Base-by-base conservation (phyloP, 2,888 invertebrate genomes). In the Oasisia sp. region DNA sequence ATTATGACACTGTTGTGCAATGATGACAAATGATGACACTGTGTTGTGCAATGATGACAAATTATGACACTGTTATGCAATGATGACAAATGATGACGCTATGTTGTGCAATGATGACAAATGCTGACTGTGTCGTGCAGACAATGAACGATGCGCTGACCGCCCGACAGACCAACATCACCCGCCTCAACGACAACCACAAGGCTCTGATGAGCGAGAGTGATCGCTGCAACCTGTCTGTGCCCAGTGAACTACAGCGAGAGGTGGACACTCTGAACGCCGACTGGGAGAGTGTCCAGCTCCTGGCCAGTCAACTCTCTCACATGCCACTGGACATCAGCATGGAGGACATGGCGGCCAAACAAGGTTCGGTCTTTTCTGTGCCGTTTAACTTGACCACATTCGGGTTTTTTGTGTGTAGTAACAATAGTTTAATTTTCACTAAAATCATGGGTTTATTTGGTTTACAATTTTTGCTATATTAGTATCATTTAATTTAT, bases 211-310 rank as follows among this genome's bases (percentile, higher is more conserved):
- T 93, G 45, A 93, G 94, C 11, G 94, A 95, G 27, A 94, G 94
- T 91, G 92, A 93, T 7, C 92, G 94, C 50, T 94, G 94, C 91
- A 94, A 93, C 32, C 93, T 94, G 8, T 93, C 94, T 1, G 92
- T 95, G 32, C 95, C 95, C 27, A 94, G 94, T n/a, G 92, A 92
- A 50, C 93, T 96, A 56, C 94, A 94, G 92, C 93, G 94, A 89
- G 95, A 95, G 93, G 93, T 96, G 91, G 94, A 94, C 56, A 94
- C 92, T 89, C 94, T 96, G 90, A 95, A 95, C 92, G 93, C 94
- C 92, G 95, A 96, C 93, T 96, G 96, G 95, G 93, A 93, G 91
- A 93, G 94, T 90, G 94, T 96, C 19, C 94, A 94, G 91, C 94
- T 94, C 8, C 91, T 95, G 93, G 94, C 95, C 14, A 50, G 91